Conservation (phyloP, 2,888 invertebrate species). For the Cheiracanthium punctorium region DNA sequence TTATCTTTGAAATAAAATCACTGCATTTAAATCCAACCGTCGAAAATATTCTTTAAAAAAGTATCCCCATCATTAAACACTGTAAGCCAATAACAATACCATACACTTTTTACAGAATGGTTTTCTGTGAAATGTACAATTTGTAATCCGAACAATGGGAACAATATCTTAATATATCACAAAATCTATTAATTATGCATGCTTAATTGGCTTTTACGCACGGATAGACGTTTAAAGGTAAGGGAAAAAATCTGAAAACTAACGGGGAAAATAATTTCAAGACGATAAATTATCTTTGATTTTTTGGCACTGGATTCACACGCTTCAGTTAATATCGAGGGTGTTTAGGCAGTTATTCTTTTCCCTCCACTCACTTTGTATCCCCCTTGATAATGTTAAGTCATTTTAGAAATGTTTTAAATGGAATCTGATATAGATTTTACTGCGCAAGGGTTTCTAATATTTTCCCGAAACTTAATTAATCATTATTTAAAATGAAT, state of each 20-base stretch:
- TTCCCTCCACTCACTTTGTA: too few relatives aligned
- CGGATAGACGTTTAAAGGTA: conserved; percentile 36
- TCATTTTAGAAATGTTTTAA: too few relatives aligned
- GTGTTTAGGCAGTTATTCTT: conserved; percentile 26
- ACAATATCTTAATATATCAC: conserved; percentile 16
- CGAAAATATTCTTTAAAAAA: too few relatives aligned
- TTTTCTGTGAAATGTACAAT: conserved; percentile 12
- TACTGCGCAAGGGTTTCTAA: too few relatives aligned
- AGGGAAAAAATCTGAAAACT: conserved; percentile 32
- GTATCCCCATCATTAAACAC: too few relatives aligned
- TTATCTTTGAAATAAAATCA: too few relatives aligned
- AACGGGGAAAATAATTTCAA: conserved; percentile 29
- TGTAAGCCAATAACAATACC: too few relatives aligned
- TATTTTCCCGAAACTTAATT: too few relatives aligned
- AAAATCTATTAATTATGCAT: conserved; percentile 52
- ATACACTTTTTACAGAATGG: neutral
- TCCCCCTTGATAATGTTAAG: too few relatives aligned
- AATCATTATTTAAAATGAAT: too few relatives aligned
- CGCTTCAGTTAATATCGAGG: conserved; percentile 8
- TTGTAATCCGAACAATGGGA: conserved; percentile 33
- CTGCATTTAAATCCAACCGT: too few relatives aligned
- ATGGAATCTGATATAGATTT: too few relatives aligned
- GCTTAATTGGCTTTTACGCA: conserved; percentile 39
- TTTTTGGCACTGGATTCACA: neutral
- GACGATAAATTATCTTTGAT: conserved; percentile 36